Conservation (phyloP, 2,113 vertebrate species). For the Protobothrops flavoviridis region DNA sequence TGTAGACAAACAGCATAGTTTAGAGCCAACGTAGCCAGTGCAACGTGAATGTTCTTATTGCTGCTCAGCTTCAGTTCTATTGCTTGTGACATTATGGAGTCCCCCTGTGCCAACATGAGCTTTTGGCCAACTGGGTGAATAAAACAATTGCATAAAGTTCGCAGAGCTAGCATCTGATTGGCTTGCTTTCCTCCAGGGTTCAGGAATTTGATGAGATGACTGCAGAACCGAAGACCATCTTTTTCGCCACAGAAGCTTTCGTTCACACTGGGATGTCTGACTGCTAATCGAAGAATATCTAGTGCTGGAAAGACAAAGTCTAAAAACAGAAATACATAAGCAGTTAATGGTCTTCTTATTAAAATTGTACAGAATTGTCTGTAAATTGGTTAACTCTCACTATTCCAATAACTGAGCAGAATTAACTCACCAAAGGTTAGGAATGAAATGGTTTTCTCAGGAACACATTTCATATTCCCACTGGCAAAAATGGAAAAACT, state of each 20-base stretch:
- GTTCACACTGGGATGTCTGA: slow-evolving; percentile 90
- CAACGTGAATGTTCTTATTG: slow-evolving; percentile 97
- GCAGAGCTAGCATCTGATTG: slow-evolving; percentile 92
- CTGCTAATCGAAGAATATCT: slow-evolving; percentile 91
- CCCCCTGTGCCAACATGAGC: slow-evolving; percentile 88
- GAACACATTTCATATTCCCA: neutral
- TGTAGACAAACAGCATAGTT: slow-evolving; percentile 92
- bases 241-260: slow-evolving; percentile 89
- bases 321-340: slow-evolving; percentile 63
- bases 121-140: slow-evolving; percentile 77
- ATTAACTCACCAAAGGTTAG: neutral
- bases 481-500: neutral
- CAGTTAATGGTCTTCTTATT: slow-evolving; percentile 17
- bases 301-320: slow-evolving; percentile 96
- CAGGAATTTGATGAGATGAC: slow-evolving; percentile 87
- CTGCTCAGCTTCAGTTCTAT: slow-evolving; percentile 81
- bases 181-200: slow-evolving; percentile 85
- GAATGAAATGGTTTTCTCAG: neutral
- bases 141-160: slow-evolving; percentile 96
- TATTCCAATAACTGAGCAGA: neutral
- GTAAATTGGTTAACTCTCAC: neutral
- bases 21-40: slow-evolving; percentile 89
- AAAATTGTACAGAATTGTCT: neutral
- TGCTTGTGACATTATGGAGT: slow-evolving; percentile 84
- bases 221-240: slow-evolving; percentile 83